Evolutionary conservation across 35 echinoderm and acorn worm species (phyloP).

Genomic region (Heliocidaris tuberculata): DNA sequence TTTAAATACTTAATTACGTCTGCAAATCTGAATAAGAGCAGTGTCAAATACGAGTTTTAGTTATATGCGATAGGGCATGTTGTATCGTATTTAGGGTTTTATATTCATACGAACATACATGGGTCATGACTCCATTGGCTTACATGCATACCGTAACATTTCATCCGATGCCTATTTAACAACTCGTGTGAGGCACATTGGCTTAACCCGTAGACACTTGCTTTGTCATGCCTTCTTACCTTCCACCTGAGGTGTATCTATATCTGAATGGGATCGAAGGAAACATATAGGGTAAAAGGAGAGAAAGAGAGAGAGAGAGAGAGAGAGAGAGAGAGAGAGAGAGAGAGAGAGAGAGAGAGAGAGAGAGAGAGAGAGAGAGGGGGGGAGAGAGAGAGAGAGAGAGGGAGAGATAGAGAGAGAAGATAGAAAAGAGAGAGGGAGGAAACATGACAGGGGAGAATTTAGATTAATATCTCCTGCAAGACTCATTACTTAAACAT

Average conservation of each 20-base stretch:
- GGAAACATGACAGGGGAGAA: background rate
- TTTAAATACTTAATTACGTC: background rate
- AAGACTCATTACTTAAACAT: constrained; percentile 13
- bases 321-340: background rate
- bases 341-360: background rate
- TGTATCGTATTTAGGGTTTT: background rate
- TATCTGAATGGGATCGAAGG: background rate
- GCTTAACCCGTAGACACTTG: background rate
- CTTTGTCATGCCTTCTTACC: background rate
- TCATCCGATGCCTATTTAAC: background rate
- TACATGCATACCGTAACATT: background rate
- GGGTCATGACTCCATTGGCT: constrained; percentile 4
- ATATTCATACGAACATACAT: background rate
- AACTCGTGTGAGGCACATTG: background rate
- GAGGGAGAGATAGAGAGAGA: background rate
- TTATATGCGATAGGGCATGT: background rate
- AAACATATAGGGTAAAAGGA: background rate
- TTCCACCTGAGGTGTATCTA: background rate
- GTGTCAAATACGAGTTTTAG: background rate
- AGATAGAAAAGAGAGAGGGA: background rate
- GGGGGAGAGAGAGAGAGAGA: background rate
- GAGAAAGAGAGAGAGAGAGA: background rate
- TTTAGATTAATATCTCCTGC: background rate
- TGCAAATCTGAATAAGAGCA: background rate
- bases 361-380: background rate